Evolutionary conservation across 53 echinoderm and acorn worm species (phyloP).

Genomic region (Temnopleurus reevesii): DNA sequence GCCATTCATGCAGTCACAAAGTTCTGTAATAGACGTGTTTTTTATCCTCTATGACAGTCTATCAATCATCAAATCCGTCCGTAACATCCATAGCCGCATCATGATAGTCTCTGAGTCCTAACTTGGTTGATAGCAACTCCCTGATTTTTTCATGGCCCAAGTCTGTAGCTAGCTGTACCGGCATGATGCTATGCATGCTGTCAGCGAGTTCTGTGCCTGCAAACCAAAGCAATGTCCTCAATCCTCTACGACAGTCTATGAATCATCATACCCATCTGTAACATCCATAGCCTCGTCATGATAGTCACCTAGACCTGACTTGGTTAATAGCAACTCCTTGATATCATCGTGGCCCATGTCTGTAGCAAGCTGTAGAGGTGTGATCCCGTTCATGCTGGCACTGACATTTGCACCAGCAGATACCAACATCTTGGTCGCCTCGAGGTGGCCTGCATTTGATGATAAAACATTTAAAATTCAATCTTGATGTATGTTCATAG

Average conservation of each 20-base stretch:
- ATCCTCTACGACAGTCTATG: background rate
- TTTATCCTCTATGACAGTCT: background rate
- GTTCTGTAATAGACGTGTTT: too few species aligned
- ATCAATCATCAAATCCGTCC: background rate
- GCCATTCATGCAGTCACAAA: too few species aligned
- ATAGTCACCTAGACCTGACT: background rate
- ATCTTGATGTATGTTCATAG: too few species aligned
- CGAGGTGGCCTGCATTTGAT: conserved; percentile 68
- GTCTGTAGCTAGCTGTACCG: conserved; percentile 77
- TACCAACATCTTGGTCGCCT: conserved; percentile 70
- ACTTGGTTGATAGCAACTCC: background rate
- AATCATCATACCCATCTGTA: background rate
- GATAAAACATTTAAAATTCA: background rate
- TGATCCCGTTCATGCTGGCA: conserved; percentile 84
- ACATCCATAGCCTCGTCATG: conserved; percentile 35
- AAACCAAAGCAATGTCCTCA: too few species aligned
- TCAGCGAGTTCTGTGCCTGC: conserved; percentile 73
- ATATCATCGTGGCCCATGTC: conserved; percentile 86
- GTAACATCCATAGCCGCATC: conserved; percentile 37
- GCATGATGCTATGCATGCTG: conserved; percentile 81
- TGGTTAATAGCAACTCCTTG: background rate
- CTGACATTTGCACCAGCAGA: conserved; percentile 72
- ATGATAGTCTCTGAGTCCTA: background rate
- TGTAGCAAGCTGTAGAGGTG: conserved; percentile 74
- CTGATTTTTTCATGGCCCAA: conserved; percentile 77